A percentile compares a stretch with the other conserved stretches of the same genome.
These are phyloP conservation scores for Corythaeola cristata DNA, from an alignment of 2,113 vertebrate species.

Conservation along the genomic window DNA sequence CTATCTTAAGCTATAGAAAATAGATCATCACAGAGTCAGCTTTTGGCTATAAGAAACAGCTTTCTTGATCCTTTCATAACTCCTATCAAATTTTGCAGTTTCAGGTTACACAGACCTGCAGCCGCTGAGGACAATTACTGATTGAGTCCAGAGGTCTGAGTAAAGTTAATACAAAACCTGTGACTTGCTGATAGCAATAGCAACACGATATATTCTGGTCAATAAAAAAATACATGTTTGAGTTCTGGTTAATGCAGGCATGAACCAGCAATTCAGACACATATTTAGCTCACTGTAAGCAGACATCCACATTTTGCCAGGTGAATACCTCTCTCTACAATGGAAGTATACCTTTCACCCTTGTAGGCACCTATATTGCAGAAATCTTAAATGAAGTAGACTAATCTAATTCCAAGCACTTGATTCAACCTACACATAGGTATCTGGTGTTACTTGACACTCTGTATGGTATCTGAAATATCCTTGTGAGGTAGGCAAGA, in stretches of 20 bases:
- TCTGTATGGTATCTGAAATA: neutral
- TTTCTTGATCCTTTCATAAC: neutral
- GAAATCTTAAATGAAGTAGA: neutral
- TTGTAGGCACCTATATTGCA: neutral
- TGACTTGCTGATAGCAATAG: neutral
- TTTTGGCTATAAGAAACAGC: neutral
- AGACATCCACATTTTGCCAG: neutral
- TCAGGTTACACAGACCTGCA: neutral
- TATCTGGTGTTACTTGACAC: neutral
- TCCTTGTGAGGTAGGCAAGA: neutral
- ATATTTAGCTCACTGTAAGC: neutral
- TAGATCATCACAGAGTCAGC: neutral
- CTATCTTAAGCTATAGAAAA: neutral
- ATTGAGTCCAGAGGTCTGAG: neutral
- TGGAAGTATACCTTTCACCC: neutral
- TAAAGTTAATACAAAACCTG: neutral
- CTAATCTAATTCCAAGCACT: neutral
- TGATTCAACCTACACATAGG: neutral
- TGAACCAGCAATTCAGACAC: neutral
- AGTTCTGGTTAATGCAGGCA: neutral
- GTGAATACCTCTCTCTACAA: neutral
- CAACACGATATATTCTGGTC: neutral
- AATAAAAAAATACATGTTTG: neutral
- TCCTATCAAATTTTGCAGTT: neutral
- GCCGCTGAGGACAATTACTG: neutral